Evolutionary conservation across 2,113 vertebrate genomes (phyloP).

Genomic region (Corynorhinus townsendii): DNA sequence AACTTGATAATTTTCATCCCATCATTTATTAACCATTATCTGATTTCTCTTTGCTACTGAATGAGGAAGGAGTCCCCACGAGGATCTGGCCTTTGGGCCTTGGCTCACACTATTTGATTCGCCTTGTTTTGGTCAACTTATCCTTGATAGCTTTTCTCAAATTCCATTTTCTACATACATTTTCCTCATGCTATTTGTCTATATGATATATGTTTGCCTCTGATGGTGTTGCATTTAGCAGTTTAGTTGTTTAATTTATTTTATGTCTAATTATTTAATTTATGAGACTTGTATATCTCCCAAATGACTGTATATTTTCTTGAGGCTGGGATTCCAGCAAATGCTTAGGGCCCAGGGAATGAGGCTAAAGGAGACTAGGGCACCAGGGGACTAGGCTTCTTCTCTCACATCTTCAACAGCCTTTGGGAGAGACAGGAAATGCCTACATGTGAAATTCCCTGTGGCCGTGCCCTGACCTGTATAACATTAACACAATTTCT

Average conservation of each 20-base stretch:
- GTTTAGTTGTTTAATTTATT: not conserved
- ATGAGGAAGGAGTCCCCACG: not conserved
- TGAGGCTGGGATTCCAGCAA: not conserved
- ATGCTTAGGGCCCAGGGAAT: not conserved
- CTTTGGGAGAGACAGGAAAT: not conserved
- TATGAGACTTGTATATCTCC: not conserved
- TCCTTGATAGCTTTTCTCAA: not conserved
- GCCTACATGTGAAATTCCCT: not conserved
- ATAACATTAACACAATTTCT: not conserved
- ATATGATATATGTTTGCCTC: not conserved
- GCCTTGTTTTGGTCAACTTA: not conserved
- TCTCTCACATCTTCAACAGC: not conserved
- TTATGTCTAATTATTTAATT: not conserved
- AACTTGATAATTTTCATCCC: not conserved
- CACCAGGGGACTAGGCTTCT: not conserved
- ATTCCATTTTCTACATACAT: not conserved
- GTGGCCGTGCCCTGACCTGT: not conserved
- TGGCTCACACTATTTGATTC: not conserved
- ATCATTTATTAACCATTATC: not conserved
- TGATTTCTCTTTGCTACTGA: not conserved
- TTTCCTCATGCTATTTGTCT: not conserved
- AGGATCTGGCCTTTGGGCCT: not conserved
- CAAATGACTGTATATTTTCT: not conserved
- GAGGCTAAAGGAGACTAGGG: not conserved
- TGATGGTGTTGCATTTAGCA: not conserved